Evolutionary conservation across 2,797 vertebrate genomes (phyloP).

Genomic region (Orestias chungarensis): DNA sequence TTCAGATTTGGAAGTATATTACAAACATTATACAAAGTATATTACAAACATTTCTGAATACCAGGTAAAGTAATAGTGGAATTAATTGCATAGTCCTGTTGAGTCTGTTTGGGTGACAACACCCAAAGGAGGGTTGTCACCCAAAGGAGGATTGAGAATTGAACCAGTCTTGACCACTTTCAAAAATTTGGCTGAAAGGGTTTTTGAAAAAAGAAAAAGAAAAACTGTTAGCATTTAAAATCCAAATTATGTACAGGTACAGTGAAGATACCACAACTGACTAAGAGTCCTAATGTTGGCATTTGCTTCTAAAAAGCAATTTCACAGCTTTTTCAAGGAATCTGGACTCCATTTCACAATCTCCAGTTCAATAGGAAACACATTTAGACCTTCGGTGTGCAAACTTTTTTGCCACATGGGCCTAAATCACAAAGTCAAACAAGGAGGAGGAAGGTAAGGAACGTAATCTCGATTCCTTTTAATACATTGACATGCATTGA

Average conservation of each 20-base stretch:
- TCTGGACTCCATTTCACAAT: neutral
- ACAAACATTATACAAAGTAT: no score
- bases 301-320: constrained; percentile 2
- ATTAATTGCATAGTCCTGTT: no score
- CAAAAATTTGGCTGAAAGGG: neutral
- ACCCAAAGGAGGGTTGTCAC: no score
- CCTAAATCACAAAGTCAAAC: no score
- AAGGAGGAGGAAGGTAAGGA: no score
- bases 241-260: neutral
- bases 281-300: neutral
- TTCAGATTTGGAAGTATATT: no score
- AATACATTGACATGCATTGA: no score
- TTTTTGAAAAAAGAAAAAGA: neutral
- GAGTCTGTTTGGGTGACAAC: no score
- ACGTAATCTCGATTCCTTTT: no score
- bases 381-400: neutral
- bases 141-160: no score
- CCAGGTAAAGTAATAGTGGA: no score
- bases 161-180: neutral
- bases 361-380: neutral
- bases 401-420: neutral
- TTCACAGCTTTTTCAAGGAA: neutral
- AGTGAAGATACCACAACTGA: neutral
- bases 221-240: neutral
- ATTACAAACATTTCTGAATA: no score